Percentiles rank a stretch among this genome's conserved stretches.
Evolutionary conservation across 2,113 vertebrate genomes (phyloP).

Genomic region (Nicator chloris): DNA sequence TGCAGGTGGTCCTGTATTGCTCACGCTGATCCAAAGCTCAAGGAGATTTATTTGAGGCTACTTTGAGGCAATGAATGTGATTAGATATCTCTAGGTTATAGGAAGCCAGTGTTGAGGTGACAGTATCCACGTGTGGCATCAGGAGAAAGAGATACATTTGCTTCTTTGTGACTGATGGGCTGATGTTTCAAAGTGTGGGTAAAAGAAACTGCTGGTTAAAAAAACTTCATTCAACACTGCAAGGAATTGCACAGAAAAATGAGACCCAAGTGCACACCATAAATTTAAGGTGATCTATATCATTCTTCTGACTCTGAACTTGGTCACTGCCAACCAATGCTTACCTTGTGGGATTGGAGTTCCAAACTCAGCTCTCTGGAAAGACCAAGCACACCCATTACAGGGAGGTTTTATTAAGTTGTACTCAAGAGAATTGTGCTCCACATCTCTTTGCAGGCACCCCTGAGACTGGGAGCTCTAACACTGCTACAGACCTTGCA

Average conservation of each 20-base stretch:
- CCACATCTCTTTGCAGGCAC: neutral
- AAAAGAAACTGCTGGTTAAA: neutral
- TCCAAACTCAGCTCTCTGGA: neutral
- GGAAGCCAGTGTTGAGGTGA: neutral
- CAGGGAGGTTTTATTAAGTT: neutral
- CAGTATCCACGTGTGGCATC: neutral
- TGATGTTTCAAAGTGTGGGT: neutral
- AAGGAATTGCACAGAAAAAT: neutral
- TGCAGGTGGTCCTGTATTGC: neutral
- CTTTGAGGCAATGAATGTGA: neutral
- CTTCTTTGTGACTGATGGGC: neutral
- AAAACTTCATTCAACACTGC: neutral
- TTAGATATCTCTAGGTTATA: neutral
- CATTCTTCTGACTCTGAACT: neutral
- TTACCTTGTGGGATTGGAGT: neutral
- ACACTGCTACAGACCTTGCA: neutral
- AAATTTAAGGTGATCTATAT: neutral
- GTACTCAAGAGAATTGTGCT: neutral
- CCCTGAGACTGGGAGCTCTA: neutral
- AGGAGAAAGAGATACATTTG: neutral
- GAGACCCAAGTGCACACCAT: accelerated
- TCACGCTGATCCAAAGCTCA: neutral
- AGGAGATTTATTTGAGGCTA: neutral
- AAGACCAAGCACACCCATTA: neutral
- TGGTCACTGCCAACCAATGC: neutral